A percentile compares a stretch with the other conserved stretches of the same genome.
Evolutionary conservation across 2,888 invertebrate genomes (phyloP).

Genomic region (Philereme transversata): DNA sequence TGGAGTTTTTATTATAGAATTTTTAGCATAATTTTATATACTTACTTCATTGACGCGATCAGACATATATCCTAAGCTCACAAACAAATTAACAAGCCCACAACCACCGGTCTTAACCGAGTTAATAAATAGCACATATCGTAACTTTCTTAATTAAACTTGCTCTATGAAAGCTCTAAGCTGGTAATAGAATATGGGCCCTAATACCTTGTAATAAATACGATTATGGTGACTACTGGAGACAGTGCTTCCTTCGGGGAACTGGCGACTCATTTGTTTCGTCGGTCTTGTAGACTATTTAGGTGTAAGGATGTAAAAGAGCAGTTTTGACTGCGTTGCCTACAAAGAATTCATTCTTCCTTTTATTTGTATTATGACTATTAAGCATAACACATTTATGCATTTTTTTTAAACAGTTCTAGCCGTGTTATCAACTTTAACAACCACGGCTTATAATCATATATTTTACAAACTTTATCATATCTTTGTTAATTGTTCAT

Average conservation of each 20-base stretch:
- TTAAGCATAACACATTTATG: too few relatives aligned
- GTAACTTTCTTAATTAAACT: conserved; percentile 49
- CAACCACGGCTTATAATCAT: too few relatives aligned
- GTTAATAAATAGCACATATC: conserved; percentile 40
- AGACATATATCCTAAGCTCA: conserved; percentile 21
- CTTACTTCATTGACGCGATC: not conserved
- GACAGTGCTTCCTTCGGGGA: conserved; percentile 42
- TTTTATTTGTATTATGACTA: too few relatives aligned
- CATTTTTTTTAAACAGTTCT: too few relatives aligned
- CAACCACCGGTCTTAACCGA: conserved; percentile 31
- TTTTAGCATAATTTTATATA: too few relatives aligned
- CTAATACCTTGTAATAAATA: conserved; percentile 32
- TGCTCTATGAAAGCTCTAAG: conserved; percentile 36
- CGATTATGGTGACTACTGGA: conserved; percentile 31
- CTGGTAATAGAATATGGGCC: conserved; percentile 34
- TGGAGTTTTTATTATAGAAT: too few relatives aligned
- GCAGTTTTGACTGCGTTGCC: not conserved
- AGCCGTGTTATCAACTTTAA: too few relatives aligned
- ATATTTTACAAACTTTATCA: too few relatives aligned
- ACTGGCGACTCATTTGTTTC: conserved; percentile 45
- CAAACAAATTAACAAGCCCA: conserved; percentile 34
- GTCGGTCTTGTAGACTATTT: conserved; percentile 39
- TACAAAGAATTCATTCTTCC: too few relatives aligned
- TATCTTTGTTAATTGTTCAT: not conserved
- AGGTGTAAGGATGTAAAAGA: conserved; percentile 15